Conservation (phyloP, 2,113 vertebrate species). For the Delphinapterus leucas region DNA sequence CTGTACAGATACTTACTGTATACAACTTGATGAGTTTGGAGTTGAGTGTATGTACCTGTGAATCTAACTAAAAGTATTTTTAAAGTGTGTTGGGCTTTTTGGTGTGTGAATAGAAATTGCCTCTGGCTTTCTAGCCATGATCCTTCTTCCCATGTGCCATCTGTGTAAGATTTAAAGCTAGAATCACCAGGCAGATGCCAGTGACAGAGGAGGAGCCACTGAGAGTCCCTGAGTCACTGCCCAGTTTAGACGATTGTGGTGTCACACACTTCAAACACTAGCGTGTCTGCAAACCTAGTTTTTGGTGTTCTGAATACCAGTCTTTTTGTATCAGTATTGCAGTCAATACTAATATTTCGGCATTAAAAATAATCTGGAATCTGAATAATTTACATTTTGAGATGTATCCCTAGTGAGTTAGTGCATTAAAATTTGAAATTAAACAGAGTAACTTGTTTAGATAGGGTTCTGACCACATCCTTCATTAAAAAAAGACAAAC, state of each 20-base stretch:
- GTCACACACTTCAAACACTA: not conserved
- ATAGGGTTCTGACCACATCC: conserved; percentile 25
- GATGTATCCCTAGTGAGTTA: not conserved
- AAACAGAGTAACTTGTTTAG: not conserved
- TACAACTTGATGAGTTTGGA: not conserved
- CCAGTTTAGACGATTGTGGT: not conserved
- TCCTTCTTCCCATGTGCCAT: not conserved
- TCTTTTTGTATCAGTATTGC: not conserved
- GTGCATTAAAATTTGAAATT: not conserved
- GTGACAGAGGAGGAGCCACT: not conserved
- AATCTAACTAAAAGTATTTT: not conserved
- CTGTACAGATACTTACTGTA: not conserved
- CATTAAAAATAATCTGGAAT: not conserved
- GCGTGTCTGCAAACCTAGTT: not conserved
- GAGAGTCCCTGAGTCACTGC: not conserved
- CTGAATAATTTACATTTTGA: not conserved
- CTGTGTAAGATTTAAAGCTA: not conserved
- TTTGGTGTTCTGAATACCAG: not conserved
- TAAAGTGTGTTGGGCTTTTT: not conserved
- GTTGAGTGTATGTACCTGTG: not conserved
- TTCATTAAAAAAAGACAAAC: not conserved
- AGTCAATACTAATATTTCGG: not conserved
- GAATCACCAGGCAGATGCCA: not conserved
- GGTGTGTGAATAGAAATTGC: not conserved
- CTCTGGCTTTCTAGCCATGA: not conserved